Base-by-base conservation (phyloP, 1,140 invertebrate species). In the Muscidifurax raptorellus region DNA sequence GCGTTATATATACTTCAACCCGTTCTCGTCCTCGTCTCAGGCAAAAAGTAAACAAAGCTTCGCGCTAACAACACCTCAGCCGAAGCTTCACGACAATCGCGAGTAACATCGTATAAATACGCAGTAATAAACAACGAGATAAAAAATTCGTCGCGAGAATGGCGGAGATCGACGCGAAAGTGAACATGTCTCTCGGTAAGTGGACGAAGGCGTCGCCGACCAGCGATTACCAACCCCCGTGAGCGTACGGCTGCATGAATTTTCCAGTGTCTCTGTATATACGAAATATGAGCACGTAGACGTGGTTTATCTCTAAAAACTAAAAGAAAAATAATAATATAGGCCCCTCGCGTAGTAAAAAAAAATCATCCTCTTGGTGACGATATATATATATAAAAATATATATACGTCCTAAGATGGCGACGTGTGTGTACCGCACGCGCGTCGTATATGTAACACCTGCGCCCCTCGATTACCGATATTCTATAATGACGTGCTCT, bases 181-280 rank as follows among this genome's bases (percentile, higher is more conserved):
- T 93, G 86, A 92, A 93, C 86, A 93, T 93, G 92, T 93, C 92
- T 86, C 92, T 92, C 80, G 92, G 92, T 93, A 93, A 93, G 92
- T 93, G 89, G 89, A 88, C 85, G 88, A 27, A 47, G 78, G 86
- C 88, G 86, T 52, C 84, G 28, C 87, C 86, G 67, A 80, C 47
- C 67, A 87, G 88, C 86, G 71, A 85, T 47, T 81, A 83, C 86
- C 87, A 88, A 86, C 89, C 89, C 86, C 88, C 88, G 85, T 91
- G 90, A 90, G 83, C 88, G 87, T 89, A 88, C 82, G 86, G 87
- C 86, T 89, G 86, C 87, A 86, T 87, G 87, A 77, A 69, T 28
- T 69, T 30, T 7, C 5, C 9, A 69, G 66, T 69, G 25, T 27
- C 66, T n/a, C 15, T 69, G 22, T 28, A 28, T 12, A 69, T 69